Percentiles rank a stretch among this genome's conserved stretches.
These are phyloP conservation scores for Adineta ricciae DNA, from an alignment of 2,888 invertebrate species.

Conservation along the genomic window DNA sequence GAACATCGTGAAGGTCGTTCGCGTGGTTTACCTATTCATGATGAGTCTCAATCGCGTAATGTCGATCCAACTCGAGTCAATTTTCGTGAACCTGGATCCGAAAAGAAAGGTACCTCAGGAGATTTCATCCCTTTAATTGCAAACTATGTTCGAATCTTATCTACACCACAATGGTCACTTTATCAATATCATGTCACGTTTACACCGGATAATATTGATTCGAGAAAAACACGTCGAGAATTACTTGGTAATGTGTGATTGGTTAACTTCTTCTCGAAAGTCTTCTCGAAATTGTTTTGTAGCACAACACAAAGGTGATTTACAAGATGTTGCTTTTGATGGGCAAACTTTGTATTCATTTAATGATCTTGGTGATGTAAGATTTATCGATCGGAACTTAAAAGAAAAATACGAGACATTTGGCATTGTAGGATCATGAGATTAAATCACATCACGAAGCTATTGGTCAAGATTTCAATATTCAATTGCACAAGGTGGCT, in stretches of 20 bases:
- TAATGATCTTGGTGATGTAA: slow-evolving; percentile 20
- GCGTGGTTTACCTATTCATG: neutral
- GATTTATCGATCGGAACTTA: neutral
- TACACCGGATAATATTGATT: slow-evolving; percentile 41
- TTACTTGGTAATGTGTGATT: slow-evolving; percentile 16
- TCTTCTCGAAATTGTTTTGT: too few species aligned
- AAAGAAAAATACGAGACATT: neutral
- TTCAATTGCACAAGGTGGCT: slow-evolving; percentile 25
- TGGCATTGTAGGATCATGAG: neutral
- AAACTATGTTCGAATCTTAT: slow-evolving; percentile 42
- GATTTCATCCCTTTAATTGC: slow-evolving; percentile 37
- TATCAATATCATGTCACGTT: slow-evolving; percentile 47
- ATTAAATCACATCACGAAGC: neutral
- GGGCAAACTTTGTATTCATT: slow-evolving; percentile 44
- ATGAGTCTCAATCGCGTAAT: neutral
- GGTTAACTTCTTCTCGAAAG: too few species aligned
- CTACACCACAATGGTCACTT: slow-evolving; percentile 39
- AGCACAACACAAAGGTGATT: slow-evolving; percentile 1
- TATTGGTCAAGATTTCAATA: slow-evolving; percentile 18
- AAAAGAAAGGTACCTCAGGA: slow-evolving; percentile 38
- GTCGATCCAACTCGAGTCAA: neutral
- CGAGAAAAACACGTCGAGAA: slow-evolving; percentile 22
- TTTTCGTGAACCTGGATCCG: neutral
- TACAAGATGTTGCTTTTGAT: slow-evolving; percentile 41
- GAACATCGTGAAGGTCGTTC: neutral